These are phyloP conservation scores for Ooceraea biroi DNA, from an alignment of 1,140 invertebrate genomes.

Conservation along the genomic window DNA sequence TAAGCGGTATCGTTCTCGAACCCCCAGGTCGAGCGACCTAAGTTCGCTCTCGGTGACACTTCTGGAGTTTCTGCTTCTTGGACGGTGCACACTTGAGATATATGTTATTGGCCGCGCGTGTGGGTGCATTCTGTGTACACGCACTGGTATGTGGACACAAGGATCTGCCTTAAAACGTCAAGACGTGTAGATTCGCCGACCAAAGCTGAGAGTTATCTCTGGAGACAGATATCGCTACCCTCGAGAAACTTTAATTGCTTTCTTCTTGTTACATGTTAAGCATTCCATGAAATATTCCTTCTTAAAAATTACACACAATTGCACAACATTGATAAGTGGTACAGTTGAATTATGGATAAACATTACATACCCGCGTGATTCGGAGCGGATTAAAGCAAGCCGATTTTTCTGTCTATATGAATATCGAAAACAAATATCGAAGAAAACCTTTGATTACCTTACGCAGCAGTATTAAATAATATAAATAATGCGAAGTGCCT, in stretches of 20 bases:
- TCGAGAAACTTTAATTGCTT: slow-evolving; percentile 44
- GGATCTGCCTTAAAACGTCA: slow-evolving; percentile 51
- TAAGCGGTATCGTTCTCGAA: slow-evolving; percentile 78
- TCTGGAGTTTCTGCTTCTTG: slow-evolving; percentile 84
- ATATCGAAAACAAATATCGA: neutral
- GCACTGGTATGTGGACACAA: slow-evolving; percentile 29
- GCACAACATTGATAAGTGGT: no score
- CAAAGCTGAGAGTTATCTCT: slow-evolving; percentile 77
- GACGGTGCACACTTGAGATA: slow-evolving; percentile 79
- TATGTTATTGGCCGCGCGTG: slow-evolving; percentile 71
- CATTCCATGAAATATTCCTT: no score
- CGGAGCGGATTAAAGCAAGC: neutral
- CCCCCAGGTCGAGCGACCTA: slow-evolving; percentile 78
- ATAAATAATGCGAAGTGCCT: neutral
- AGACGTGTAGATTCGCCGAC: slow-evolving; percentile 68
- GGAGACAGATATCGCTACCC: neutral
- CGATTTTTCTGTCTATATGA: neutral
- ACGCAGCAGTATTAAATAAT: neutral
- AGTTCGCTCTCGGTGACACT: slow-evolving; percentile 84
- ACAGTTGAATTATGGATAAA: no score
- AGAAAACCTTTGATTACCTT: neutral
- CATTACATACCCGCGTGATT: no score
- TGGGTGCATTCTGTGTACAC: slow-evolving; percentile 65
- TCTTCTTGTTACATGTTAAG: neutral
- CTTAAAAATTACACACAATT: no score